These are phyloP conservation scores for Macropus fuliginosus DNA, from an alignment of 2,797 vertebrate genomes.

Conservation along the genomic window DNA sequence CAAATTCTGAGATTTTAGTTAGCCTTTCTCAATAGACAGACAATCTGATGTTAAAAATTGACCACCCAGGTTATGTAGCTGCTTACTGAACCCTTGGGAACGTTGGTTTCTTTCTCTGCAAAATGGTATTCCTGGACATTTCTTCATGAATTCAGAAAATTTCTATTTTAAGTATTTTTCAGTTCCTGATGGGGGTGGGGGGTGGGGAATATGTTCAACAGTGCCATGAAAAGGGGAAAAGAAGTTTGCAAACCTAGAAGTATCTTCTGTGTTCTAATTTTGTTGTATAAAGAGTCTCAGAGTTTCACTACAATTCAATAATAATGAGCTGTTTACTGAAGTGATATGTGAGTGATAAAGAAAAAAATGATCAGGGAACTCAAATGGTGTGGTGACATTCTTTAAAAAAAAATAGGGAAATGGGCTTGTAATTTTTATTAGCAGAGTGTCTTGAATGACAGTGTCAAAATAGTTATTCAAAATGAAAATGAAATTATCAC, in stretches of 20 bases:
- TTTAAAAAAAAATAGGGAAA: not conserved
- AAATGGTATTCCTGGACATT: conserved; percentile 9
- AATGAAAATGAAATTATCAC: not conserved
- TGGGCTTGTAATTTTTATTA: not conserved
- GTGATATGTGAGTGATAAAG: not conserved
- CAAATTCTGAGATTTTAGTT: conserved; percentile 28
- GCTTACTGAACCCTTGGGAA: conserved; percentile 3
- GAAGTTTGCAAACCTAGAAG: not conserved
- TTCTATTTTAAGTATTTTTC: conserved; percentile 54
- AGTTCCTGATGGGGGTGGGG: conserved; percentile 17
- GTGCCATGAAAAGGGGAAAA: not conserved
- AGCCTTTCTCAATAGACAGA: not conserved
- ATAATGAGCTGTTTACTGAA: not conserved
- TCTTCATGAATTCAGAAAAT: not conserved
- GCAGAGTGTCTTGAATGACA: not conserved
- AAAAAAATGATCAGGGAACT: not conserved
- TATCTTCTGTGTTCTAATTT: not conserved
- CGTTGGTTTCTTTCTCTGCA: conserved; percentile 24
- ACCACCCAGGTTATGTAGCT: not conserved
- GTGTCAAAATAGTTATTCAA: not conserved
- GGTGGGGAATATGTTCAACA: not conserved
- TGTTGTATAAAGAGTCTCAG: not conserved
- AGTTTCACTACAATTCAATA: not conserved
- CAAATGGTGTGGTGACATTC: not conserved
- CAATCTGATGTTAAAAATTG: not conserved